phyloP scores from a whole-genome alignment of 2,113 vertebrate species.

The Daubentonia madagascariensis region DNA sequence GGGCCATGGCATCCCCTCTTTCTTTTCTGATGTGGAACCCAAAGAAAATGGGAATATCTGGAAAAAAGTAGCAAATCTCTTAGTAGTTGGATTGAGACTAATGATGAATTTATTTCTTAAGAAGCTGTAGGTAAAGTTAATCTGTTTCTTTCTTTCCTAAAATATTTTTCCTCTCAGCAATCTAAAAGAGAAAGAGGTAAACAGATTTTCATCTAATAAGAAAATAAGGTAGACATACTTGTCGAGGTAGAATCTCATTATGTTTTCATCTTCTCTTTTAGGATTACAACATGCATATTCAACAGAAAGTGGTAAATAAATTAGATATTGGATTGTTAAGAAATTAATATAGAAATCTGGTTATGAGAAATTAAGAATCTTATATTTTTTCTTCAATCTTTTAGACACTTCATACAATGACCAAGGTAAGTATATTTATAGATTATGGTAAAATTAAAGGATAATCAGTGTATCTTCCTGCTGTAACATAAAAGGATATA shows the following conservation, averaged over 20 bases:
- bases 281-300: slow-evolving; percentile 19
- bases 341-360: not conserved
- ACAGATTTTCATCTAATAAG: not conserved
- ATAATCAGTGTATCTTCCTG: not conserved
- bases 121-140: not conserved
- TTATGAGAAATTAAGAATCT: slow-evolving; percentile 41
- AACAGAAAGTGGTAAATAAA: slow-evolving; percentile 67
- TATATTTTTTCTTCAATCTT: not conserved
- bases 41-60: not conserved
- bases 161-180: slow-evolving; percentile 6
- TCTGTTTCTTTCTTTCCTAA: not conserved
- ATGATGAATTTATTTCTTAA: not conserved
- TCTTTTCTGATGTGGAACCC: slow-evolving; percentile 14
- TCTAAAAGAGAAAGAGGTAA: slow-evolving; percentile 37
- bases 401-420: slow-evolving; percentile 36
- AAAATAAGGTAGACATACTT: not conserved
- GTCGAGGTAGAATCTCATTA: not conserved
- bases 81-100: not conserved
- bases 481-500: not conserved
- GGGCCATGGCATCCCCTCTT: not conserved
- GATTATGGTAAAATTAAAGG: not conserved
- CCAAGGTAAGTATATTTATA: not conserved
- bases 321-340: not conserved
- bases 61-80: not conserved
- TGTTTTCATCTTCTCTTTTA: slow-evolving; percentile 47